These are phyloP conservation scores for Geodia barretti DNA, from an alignment of 37 sponge, comb jelly and placozoan genomes.

Conservation along the genomic window DNA sequence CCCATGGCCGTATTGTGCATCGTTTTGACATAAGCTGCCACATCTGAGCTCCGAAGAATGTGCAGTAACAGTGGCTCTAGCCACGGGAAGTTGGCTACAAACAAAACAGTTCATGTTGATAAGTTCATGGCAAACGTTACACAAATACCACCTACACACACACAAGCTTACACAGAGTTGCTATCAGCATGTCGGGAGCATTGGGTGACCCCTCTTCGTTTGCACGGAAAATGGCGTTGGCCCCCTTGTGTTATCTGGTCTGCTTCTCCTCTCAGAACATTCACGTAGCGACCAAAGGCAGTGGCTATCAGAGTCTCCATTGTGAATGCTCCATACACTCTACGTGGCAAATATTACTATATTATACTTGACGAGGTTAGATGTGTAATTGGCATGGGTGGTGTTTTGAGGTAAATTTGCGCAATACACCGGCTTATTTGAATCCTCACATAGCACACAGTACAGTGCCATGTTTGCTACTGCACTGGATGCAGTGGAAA, in stretches of 20 bases:
- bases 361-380: no score
- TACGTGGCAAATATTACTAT: conserved; percentile 3
- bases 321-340: conserved; percentile 45
- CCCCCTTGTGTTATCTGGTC: conserved; percentile 53
- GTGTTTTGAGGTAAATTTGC: no score
- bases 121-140: neutral
- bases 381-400: no score
- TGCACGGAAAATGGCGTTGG: conserved; percentile 13
- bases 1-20: conserved; percentile 14
- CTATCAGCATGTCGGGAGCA: neutral
- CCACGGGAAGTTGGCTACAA: conserved; percentile 34
- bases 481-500: no score
- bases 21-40: neutral
- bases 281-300: conserved; percentile 60
- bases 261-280: conserved; percentile 34
- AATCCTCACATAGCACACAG: no score
- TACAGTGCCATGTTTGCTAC: no score
- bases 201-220: neutral
- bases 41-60: neutral
- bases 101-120: neutral
- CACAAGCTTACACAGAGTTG: neutral
- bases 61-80: conserved; percentile 6
- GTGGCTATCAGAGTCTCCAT: conserved; percentile 76
- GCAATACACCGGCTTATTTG: no score
- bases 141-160: neutral